Evolutionary conservation across 30 jellyfish, hydroid and myxozoan genomes (phyloP), one percentile per base, ranked within the genome.

Genomic region (Cassiopea andromeda): DNA sequence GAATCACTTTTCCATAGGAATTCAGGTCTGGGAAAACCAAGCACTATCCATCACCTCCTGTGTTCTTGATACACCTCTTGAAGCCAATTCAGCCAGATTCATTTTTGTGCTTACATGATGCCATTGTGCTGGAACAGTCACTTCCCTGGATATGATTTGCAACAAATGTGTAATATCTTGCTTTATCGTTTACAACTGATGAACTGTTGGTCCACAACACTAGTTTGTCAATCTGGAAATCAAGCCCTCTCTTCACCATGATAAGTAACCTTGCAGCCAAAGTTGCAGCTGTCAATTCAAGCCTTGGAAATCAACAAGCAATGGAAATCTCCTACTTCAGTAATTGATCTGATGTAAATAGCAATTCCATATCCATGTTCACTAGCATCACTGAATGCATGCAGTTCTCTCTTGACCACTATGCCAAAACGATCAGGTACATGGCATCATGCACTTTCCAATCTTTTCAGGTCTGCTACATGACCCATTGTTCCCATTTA

Each of bases 51-150:
- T 46, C 44, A 86, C 19, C 43, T 64, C 74, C 47, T 75, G 54
- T 60, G 50, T 45, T 47, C 38, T 72, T 67, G 48, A 58, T 10
- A 83, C 64, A 71, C 93, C 93, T 54, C 93, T 81, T 54, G 93
- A 85, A 12, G 91, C 93, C 60, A 48, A 80, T 67, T 85, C 89
- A 45, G 93, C 92, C 14, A 89, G 92, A 70, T 83, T 70, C 7
- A 3, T 44, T 38, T 83, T 68, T 0, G 92, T 83, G 49, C 68
- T 18, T 16, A 85, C 88, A 73, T 85, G 49, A 86, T 71, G 85
- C 86, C 85, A 70, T 69, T 84, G 92, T 71, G 48, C 92, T 73
- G 68, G 85, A 71, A 16, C 92, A 45, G 92, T 84, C 92, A 54
- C 92, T 48, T 78, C 72, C 78, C 93, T 66, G 4, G 66, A 86